phyloP scores from a whole-genome alignment of 1,140 invertebrate species.

The Halyomorpha halys region DNA sequence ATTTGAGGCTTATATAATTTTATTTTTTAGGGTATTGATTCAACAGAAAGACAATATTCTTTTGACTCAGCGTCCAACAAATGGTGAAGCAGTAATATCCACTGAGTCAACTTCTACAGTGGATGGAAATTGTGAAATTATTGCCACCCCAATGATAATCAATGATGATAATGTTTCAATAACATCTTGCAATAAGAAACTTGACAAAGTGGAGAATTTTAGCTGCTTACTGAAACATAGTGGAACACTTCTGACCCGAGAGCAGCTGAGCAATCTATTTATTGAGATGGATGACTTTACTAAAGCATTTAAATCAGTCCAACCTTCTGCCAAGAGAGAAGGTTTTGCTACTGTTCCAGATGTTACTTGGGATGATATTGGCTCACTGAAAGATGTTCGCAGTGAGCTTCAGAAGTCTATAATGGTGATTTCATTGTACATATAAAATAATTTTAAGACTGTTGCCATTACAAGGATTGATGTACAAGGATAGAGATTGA shows the following conservation, averaged over 20 bases:
- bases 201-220: too few relatives aligned
- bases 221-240: neutral
- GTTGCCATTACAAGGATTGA: too few relatives aligned
- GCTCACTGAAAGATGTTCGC: conserved; percentile 77
- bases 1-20: too few relatives aligned
- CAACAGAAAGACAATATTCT: neutral
- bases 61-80: neutral
- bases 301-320: conserved; percentile 66
- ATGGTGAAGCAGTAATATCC: neutral
- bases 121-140: neutral
- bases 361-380: conserved; percentile 94
- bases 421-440: conserved; percentile 46
- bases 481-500: too few relatives aligned
- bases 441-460: too few relatives aligned
- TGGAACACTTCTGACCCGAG: conserved; percentile 24
- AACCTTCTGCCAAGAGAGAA: conserved; percentile 91
- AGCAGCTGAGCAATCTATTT: conserved; percentile 49
- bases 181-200: too few relatives aligned
- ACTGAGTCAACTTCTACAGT: neutral
- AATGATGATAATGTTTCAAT: neutral
- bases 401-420: conserved; percentile 85
- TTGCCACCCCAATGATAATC: too few relatives aligned
- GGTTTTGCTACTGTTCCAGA: conserved; percentile 96
- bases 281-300: conserved; percentile 67
- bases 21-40: neutral